Evolutionary conservation across 2,888 invertebrate genomes (phyloP).

Genomic region (Oscheius sp.): DNA sequence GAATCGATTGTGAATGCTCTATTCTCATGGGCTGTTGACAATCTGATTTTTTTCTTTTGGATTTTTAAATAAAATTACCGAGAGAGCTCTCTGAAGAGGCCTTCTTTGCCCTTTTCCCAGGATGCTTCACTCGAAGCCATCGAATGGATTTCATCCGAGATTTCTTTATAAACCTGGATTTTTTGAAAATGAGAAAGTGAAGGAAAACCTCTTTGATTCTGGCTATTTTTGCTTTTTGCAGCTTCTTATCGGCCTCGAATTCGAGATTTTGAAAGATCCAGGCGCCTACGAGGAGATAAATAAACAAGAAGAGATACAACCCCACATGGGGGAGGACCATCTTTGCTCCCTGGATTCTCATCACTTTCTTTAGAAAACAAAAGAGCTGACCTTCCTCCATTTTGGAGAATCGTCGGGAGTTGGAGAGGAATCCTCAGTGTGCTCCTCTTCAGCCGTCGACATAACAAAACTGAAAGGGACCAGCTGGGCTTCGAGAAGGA

Average conservation of each 20-base stretch:
- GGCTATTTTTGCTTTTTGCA: slow-evolving; percentile 54
- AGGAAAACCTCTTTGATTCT: slow-evolving; percentile 45
- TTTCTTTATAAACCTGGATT: slow-evolving; percentile 38
- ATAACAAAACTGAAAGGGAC: slow-evolving; percentile 1
- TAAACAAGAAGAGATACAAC: slow-evolving; percentile 61
- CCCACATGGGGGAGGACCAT: slow-evolving; percentile 67
- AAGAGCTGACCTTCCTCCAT: slow-evolving; percentile 25
- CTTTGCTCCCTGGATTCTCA: slow-evolving; percentile 51
- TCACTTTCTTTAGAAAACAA: neutral
- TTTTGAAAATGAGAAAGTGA: too few species aligned
- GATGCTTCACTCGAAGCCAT: slow-evolving; percentile 36
- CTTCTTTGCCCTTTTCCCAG: slow-evolving; percentile 30
- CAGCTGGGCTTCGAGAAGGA: slow-evolving; percentile 2
- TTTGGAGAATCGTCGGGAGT: neutral
- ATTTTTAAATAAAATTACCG: slow-evolving; percentile 17
- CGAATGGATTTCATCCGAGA: slow-evolving; percentile 36
- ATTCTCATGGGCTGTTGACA: slow-evolving; percentile 61
- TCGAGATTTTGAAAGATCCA: slow-evolving; percentile 61
- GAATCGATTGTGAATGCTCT: slow-evolving; percentile 52
- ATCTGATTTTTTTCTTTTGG: slow-evolving; percentile 6
- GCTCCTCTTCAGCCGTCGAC: slow-evolving; percentile 4
- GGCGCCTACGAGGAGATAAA: slow-evolving; percentile 62
- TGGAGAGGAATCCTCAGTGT: slow-evolving; percentile 16
- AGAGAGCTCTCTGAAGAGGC: slow-evolving; percentile 37
- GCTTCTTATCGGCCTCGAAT: slow-evolving; percentile 56